Evolutionary conservation across 2,888 invertebrate genomes (phyloP), one percentile per base, ranked within the genome.

Genomic region (Podotricha telesiphe): DNA sequence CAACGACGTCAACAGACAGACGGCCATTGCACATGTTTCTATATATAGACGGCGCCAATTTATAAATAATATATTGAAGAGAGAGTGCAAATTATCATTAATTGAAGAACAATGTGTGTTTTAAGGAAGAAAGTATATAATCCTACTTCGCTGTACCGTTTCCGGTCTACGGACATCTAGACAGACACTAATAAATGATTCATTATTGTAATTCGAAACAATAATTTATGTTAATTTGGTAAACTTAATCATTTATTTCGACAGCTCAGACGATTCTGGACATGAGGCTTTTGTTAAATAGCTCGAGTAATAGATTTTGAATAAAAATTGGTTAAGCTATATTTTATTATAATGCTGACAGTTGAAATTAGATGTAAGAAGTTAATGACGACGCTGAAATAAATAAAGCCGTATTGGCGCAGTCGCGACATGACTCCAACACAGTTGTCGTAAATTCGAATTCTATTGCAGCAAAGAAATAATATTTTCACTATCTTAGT

Each of bases 141-240:
- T 37, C 20, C 37, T 7, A 17, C 13, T 62, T 19, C 34, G 48
- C 48, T 47, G 48, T 6, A 13, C 0, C 17, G 22, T 28, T 15
- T 58, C 58, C 58, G 40, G 40, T 58, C 17, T 56, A 37, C 58
- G 40, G 40, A 19, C 40, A 40, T 40, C 40, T 20, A 42, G 13
- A 42, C 42, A 13, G 13, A 55, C 55, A 58, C 19, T 34, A 34
- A 58, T 61, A 22, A 28, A 17, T 47, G 47, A 48, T 45, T 28
- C 61, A 61, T 61, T 19, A 61, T 61, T 61, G 61, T 61, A 48
- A 48, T 48, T 48, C 34, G n/a, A 61, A 17, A 4, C 17, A 34
- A 34, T 47, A 48, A 34, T 19, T n/a, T 47, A 48, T 48, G 42
- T 58, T 19, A 58, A 58, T 40, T 19, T 10, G 40, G 19, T 11